Conservation (phyloP, 2,888 invertebrate genomes). For the Protonemura montana region DNA sequence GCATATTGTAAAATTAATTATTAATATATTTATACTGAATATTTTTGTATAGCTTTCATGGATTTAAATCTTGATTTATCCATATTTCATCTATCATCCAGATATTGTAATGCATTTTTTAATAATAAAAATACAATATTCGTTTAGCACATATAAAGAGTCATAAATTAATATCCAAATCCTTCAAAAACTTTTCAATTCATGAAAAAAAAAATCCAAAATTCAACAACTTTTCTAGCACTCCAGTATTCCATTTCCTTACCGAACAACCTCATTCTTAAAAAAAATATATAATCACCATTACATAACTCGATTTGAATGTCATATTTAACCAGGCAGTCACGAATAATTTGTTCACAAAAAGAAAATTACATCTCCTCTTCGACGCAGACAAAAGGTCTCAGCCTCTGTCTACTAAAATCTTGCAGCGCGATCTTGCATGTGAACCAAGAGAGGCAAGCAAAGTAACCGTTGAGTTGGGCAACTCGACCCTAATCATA, state of each 20-base stretch:
- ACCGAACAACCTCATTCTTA: not conserved
- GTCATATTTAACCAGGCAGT: not conserved
- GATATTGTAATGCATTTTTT: constrained; percentile 26
- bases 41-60: not conserved
- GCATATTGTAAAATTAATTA: not conserved
- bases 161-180: no score
- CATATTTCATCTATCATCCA: constrained; percentile 35
- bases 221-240: no score
- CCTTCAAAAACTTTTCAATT: no score
- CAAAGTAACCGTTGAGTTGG: not conserved
- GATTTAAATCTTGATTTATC: not conserved
- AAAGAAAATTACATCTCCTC: not conserved
- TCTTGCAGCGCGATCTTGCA: not conserved
- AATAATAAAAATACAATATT: constrained; percentile 36
- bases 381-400: not conserved
- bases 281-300: not conserved
- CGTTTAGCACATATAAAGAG: constrained; percentile 31
- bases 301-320: not conserved
- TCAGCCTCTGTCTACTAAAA: not conserved
- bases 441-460: not conserved
- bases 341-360: not conserved
- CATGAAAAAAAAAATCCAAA: no score
- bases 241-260: not conserved
- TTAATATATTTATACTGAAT: constrained; percentile 27
- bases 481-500: not conserved